Percentiles rank a stretch among this genome's conserved stretches.
These are phyloP conservation scores for Ricordea florida DNA, from an alignment of 92 coral and sea anemone species.

Conservation along the genomic window DNA sequence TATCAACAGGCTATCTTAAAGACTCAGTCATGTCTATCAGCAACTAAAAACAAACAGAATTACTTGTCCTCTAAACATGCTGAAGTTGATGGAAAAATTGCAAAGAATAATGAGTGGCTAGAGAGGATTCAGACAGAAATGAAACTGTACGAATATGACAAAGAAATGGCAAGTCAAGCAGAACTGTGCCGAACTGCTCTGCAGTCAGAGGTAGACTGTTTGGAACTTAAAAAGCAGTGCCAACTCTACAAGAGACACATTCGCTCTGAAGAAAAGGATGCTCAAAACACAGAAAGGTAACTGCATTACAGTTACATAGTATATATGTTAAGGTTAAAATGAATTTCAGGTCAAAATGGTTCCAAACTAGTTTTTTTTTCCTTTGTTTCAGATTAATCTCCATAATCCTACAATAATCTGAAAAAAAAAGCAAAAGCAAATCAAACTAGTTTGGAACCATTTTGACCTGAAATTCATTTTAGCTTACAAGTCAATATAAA, in stretches of 20 bases:
- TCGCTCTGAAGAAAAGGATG: conserved; percentile 71
- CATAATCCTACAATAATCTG: too few relatives aligned
- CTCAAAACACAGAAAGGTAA: conserved; percentile 81
- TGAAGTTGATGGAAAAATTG: conserved; percentile 63
- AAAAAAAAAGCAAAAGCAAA: too few relatives aligned
- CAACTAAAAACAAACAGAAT: conserved; percentile 79
- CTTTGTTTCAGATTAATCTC: too few relatives aligned
- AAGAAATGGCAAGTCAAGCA: conserved; percentile 26
- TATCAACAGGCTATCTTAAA: conserved; percentile 55
- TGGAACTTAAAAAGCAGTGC: conserved; percentile 78
- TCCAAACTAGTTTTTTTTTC: too few relatives aligned
- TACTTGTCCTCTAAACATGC: conserved; percentile 60
- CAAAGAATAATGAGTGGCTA: conserved; percentile 70
- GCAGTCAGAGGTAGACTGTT: conserved; percentile 61
- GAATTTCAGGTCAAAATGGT: too few relatives aligned
- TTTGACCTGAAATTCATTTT: too few relatives aligned
- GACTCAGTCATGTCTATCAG: conserved; percentile 66
- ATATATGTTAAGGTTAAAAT: too few relatives aligned
- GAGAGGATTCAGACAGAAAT: conserved; percentile 72
- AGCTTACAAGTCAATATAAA: too few relatives aligned
- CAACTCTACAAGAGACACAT: conserved; percentile 83
- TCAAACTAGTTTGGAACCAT: too few relatives aligned
- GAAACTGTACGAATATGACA: conserved; percentile 37
- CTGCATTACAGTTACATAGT: background rate
- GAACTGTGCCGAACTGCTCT: conserved; percentile 33